These are phyloP conservation scores for human DNA, from an alignment of 2,113 vertebrate species.

Conservation along the genomic window DNA sequence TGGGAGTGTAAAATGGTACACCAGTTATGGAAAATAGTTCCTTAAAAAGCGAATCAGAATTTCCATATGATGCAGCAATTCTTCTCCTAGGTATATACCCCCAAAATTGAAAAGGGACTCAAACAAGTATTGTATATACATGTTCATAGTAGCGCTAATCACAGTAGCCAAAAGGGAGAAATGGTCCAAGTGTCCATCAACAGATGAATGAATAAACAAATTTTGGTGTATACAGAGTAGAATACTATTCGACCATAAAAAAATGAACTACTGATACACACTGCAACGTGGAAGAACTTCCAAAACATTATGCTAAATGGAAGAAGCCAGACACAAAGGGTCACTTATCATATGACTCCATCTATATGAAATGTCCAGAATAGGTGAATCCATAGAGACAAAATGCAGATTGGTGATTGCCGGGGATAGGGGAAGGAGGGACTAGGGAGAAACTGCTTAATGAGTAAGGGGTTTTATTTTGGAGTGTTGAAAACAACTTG, in stretches of 20 bases:
- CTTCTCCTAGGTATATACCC: neutral
- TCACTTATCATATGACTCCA: neutral
- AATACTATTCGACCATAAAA: neutral
- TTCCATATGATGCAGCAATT: neutral
- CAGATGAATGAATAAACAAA: neutral
- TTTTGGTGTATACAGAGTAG: rapidly evolving
- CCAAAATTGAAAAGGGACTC: neutral
- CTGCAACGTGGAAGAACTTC: neutral
- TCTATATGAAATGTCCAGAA: neutral
- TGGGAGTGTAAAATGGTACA: neutral
- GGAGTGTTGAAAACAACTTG: neutral
- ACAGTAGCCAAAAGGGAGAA: neutral
- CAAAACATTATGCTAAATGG: neutral
- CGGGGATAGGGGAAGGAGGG: neutral
- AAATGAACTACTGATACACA: neutral
- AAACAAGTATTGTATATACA: neutral
- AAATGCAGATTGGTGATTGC: neutral
- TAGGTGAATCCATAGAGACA: neutral
- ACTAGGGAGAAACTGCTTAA: neutral
- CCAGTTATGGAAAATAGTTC: neutral
- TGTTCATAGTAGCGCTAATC: neutral
- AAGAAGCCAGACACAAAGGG: neutral
- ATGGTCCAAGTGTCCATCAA: neutral
- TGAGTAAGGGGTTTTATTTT: too few species aligned
- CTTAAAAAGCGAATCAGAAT: neutral